A percentile compares a stretch with the other conserved stretches of the same genome.
These are phyloP conservation scores for Ciconia stormi DNA, from an alignment of 2,113 vertebrate genomes.

Conservation along the genomic window DNA sequence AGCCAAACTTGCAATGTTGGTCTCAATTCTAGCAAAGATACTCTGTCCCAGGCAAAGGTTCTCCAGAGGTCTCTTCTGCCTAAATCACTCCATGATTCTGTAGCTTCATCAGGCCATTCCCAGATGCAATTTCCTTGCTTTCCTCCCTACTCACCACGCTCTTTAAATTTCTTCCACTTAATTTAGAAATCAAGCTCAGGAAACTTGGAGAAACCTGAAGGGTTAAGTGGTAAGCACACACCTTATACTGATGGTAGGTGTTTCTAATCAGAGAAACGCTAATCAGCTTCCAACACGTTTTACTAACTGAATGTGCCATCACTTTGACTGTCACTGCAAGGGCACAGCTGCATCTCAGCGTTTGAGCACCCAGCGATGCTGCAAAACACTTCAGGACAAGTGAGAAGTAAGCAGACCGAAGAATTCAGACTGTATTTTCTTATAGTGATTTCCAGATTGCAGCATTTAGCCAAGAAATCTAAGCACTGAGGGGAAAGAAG, in stretches of 20 bases:
- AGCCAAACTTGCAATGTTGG: background rate
- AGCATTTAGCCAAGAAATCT: background rate
- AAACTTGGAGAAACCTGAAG: background rate
- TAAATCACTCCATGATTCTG: background rate
- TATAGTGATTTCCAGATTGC: background rate
- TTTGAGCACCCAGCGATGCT: background rate
- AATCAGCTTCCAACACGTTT: background rate
- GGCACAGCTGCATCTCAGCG: background rate
- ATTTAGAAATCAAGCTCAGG: background rate
- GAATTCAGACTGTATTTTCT: background rate
- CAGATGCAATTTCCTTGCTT: background rate
- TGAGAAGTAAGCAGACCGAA: background rate
- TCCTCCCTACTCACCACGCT: background rate
- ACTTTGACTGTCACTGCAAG: background rate
- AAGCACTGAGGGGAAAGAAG: background rate
- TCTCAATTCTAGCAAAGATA: background rate
- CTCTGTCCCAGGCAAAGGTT: background rate
- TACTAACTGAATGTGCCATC: background rate
- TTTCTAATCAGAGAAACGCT: background rate
- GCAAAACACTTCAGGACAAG: background rate
- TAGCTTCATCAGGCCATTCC: background rate
- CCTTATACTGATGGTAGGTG: rapidly evolving
- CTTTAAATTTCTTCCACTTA: background rate
- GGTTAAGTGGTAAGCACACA: background rate
- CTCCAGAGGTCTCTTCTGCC: background rate